Base-by-base conservation (phyloP, 2,113 vertebrate species). In the Heterotis niloticus region DNA sequence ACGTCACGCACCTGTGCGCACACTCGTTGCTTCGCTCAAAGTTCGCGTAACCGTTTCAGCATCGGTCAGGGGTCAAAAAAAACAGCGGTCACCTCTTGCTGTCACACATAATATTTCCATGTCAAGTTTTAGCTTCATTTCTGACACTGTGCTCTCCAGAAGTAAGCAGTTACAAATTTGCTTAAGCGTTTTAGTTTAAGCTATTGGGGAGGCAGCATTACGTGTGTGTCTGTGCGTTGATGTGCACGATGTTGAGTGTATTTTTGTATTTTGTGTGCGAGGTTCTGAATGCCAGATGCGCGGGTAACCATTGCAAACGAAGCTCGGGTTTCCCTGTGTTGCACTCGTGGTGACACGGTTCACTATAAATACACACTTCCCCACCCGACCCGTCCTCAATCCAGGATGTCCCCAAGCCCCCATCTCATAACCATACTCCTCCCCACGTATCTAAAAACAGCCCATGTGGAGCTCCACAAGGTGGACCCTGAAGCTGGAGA, bases 381-480 rank as follows among this genome's bases (percentile, higher is more conserved):
- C 73, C 57, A 5, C 57, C 17, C 20, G 11, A 11, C 54, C 56
- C 57, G 4, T 65, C 7, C 59, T 20, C 59, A 44, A 54, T 12
- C 44, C 64, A 66, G 76, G 24, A 77, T 52, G 51, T 56, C 64
- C 64, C 51, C 18, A 52, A 64, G 51, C n/a, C 66, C 60, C 26
- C n/a, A 16, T 75, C 62, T 34, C 28, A 20, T 64, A 62, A 56
- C 74, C 81, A 76, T 80, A 68, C 2, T n/a, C 77, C 26, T 51
- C 76, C 60, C 24, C 18, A 7, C 78, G 65, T 76, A 79, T 88
- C 85, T 90, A 90, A 86, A 90, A 90, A 85, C 82, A 90, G 84
- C 84, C 34, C 68, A 29, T 12, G 78, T 76, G 79, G 24, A 82
- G 84, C 83, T 59, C 79, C 44, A 62, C 62, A 75, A 56, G 76